These are phyloP conservation scores for Rotaria magnacalcarata DNA, from an alignment of 2,888 invertebrate species.

Conservation along the genomic window DNA sequence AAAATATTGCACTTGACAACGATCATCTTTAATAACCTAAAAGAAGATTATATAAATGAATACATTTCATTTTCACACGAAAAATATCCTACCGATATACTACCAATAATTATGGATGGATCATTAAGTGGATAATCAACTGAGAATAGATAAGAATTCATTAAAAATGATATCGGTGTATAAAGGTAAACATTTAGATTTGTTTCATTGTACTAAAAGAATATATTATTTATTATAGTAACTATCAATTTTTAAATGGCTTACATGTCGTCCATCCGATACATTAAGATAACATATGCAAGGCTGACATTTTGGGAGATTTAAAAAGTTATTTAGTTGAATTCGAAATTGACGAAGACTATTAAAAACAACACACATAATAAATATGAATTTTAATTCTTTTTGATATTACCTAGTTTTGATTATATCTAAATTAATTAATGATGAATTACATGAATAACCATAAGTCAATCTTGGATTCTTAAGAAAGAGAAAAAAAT, in stretches of 20 bases:
- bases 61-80: not conserved
- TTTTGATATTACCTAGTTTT: constrained; percentile 1
- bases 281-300: not conserved
- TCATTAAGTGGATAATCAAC: constrained; percentile 12
- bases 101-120: not conserved
- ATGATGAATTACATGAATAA: not conserved
- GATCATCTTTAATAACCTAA: constrained; percentile 12
- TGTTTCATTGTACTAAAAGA: not conserved
- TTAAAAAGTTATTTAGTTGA: not conserved
- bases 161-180: not conserved
- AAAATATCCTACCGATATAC: not conserved
- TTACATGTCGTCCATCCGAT: constrained; percentile 24
- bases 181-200: not conserved
- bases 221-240: not conserved
- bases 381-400: too few relatives aligned
- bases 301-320: not conserved
- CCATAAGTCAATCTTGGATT: not conserved
- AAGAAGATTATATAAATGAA: not conserved
- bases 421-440: not conserved
- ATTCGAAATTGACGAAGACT: constrained; percentile 29
- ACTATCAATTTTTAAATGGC: not conserved
- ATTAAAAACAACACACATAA: not conserved
- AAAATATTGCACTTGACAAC: constrained; percentile 29
- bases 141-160: constrained; percentile 27
- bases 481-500: not conserved